These are phyloP conservation scores for Habrosyne pyritoides DNA, from an alignment of 2,888 invertebrate species.

Conservation along the genomic window DNA sequence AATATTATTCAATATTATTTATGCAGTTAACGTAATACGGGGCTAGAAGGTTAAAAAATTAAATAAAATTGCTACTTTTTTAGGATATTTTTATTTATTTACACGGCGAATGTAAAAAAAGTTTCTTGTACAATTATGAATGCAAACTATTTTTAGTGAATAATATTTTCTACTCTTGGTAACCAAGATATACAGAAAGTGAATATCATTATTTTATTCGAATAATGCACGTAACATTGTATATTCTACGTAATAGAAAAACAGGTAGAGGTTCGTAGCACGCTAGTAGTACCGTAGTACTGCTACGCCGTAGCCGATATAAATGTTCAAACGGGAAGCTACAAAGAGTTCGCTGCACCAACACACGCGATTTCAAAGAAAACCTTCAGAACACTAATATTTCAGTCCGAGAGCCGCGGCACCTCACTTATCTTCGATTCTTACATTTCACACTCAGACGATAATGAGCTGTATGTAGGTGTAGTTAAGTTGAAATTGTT, in stretches of 20 bases:
- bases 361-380: conserved; percentile 58
- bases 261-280: conserved; percentile 4
- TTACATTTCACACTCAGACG: conserved; percentile 35
- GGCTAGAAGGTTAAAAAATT: too few species aligned
- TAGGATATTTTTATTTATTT: too few species aligned
- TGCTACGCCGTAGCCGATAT: conserved; percentile 29
- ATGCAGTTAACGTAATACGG: too few species aligned
- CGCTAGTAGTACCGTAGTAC: conserved; percentile 14
- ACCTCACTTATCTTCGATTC: conserved; percentile 73
- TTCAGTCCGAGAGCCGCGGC: conserved; percentile 60
- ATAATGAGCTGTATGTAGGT: conserved; percentile 31
- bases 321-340: conserved; percentile 45
- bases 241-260: background rate
- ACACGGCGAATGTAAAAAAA: too few species aligned
- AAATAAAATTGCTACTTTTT: too few species aligned
- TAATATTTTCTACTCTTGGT: too few species aligned
- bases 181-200: too few species aligned
- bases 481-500: conserved; percentile 37
- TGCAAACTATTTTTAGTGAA: too few species aligned
- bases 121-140: too few species aligned
- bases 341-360: conserved; percentile 52
- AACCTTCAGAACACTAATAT: conserved; percentile 73
- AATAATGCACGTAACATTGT: too few species aligned
- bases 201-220: too few species aligned
- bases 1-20: too few species aligned